phyloP scores from a whole-genome alignment of 2,113 vertebrate genomes.

The Pelodiscus sinensis region DNA sequence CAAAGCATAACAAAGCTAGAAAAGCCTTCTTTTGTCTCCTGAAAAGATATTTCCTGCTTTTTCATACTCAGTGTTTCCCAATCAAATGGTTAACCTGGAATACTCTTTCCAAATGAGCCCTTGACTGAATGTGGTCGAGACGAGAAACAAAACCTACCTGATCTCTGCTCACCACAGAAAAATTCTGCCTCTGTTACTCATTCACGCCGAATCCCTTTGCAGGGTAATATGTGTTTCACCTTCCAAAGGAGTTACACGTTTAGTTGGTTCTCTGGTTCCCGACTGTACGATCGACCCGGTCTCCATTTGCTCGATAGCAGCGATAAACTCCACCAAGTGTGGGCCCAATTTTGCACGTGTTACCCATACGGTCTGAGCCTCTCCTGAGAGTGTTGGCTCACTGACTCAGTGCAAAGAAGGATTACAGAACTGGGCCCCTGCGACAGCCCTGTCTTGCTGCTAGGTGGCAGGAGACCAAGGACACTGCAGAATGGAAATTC shows the following conservation, averaged over 20 bases:
- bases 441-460: not conserved
- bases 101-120: not conserved
- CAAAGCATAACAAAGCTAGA: not conserved
- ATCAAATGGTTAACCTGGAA: rapidly evolving
- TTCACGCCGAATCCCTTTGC: not conserved
- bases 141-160: not conserved
- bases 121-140: not conserved
- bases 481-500: not conserved
- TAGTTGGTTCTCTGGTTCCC: not conserved
- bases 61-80: not conserved
- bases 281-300: not conserved
- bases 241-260: not conserved
- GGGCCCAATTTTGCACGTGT: not conserved
- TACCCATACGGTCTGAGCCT: too few species aligned
- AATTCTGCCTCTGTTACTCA: not conserved
- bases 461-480: not conserved
- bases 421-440: not conserved
- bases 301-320: not conserved
- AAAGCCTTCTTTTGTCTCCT: not conserved
- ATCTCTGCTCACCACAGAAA: not conserved
- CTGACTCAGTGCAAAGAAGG: not conserved
- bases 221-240: not conserved
- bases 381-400: not conserved
- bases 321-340: not conserved
- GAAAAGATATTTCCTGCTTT: not conserved